Evolutionary conservation across 2,888 invertebrate species (phyloP).

Genomic region (Dolomedes plantarius): DNA sequence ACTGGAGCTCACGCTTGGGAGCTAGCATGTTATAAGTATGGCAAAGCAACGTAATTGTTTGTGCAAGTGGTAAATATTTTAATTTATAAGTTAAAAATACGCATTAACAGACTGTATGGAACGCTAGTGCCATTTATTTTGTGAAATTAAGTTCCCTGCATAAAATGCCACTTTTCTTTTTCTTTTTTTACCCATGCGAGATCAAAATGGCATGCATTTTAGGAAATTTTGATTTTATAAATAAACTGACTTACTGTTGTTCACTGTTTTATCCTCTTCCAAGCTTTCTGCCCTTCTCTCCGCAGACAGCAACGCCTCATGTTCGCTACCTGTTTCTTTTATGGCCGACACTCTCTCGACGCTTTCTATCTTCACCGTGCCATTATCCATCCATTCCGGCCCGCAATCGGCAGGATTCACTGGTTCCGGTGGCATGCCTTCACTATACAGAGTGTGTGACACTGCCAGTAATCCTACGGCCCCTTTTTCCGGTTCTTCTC

Average conservation of each 20-base stretch:
- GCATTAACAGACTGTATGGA: no score
- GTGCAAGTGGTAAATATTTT: no score
- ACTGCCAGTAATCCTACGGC: conserved; percentile 57
- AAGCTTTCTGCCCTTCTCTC: not conserved
- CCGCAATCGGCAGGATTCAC: not conserved
- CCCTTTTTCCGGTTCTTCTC: conserved; percentile 45
- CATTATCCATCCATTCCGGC: not conserved
- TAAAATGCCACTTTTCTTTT: no score
- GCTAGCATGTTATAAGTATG: no score
- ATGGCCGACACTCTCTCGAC: not conserved
- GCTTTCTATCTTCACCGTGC: conserved; percentile 18
- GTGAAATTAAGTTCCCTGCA: no score
- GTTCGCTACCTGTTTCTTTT: not conserved
- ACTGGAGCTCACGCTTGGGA: no score
- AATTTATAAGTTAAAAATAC: no score
- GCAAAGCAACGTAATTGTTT: no score
- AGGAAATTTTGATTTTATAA: no score
- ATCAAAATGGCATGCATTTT: no score
- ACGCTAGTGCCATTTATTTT: no score
- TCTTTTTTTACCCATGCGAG: no score
- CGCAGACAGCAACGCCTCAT: not conserved
- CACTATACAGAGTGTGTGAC: conserved; percentile 43
- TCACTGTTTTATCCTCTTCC: not conserved
- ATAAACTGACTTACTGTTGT: not conserved
- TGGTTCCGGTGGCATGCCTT: conserved; percentile 6